A percentile compares a stretch with the other conserved stretches of the same genome.
Evolutionary conservation across 2,113 vertebrate genomes (phyloP).

Genomic region (Progne subis): DNA sequence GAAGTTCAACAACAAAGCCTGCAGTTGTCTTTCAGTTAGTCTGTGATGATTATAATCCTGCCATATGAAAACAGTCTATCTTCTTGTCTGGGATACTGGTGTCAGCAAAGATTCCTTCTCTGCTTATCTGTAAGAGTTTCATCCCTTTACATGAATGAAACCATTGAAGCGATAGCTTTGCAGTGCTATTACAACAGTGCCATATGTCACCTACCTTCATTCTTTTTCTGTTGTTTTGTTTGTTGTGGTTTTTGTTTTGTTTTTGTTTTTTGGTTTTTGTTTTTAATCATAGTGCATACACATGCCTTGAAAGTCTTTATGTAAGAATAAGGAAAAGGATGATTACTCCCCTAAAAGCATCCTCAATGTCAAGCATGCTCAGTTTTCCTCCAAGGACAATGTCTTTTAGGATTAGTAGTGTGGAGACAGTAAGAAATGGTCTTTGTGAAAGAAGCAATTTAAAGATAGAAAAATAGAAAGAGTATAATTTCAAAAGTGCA

Average conservation of each 20-base stretch:
- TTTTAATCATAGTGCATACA: not conserved
- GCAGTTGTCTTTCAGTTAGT: not conserved
- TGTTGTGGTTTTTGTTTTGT: not conserved
- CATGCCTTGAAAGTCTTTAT: not conserved
- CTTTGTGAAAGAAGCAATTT: not conserved
- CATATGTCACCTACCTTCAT: not conserved
- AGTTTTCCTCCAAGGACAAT: not conserved
- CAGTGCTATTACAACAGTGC: not conserved
- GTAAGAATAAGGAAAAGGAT: not conserved
- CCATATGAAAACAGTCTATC: not conserved
- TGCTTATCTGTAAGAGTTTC: not conserved
- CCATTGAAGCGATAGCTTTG: not conserved
- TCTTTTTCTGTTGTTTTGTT: not conserved
- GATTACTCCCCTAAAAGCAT: not conserved
- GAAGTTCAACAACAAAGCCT: slow-evolving; percentile 11
- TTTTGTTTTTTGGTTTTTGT: not conserved
- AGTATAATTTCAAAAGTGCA: not conserved
- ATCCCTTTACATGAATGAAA: not conserved
- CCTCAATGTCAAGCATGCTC: not conserved
- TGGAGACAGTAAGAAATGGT: not conserved
- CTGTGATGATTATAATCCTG: not conserved
- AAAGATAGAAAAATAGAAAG: not conserved
- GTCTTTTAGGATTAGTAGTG: not conserved
- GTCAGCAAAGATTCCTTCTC: not conserved
- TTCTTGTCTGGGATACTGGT: not conserved